phyloP scores from a whole-genome alignment of 2,113 vertebrate species.

The Ophiodon elongatus region DNA sequence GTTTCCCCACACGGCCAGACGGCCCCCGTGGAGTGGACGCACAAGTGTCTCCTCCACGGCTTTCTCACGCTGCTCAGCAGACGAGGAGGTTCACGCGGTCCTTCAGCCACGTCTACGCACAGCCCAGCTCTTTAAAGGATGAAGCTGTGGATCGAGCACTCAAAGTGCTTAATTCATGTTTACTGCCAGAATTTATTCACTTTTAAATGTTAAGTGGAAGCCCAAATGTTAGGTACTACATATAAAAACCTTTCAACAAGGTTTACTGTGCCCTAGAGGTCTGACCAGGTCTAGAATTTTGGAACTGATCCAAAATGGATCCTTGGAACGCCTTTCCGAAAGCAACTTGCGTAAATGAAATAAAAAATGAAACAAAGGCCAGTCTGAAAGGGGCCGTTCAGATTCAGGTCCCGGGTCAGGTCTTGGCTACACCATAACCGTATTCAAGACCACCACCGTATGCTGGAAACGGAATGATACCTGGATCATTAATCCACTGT shows the following conservation, averaged over 20 bases:
- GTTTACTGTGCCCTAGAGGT: not conserved
- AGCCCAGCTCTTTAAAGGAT: not conserved
- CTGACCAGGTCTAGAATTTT: not conserved
- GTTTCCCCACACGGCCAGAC: constrained; percentile 23
- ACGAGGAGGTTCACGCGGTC: not conserved
- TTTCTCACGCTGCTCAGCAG: constrained; percentile 41
- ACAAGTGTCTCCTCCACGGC: constrained; percentile 20
- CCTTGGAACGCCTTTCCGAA: not conserved
- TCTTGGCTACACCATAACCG: too few species aligned
- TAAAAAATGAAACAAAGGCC: not conserved
- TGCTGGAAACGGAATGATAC: too few species aligned
- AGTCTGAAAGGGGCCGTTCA: not conserved
- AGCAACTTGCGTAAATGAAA: too few species aligned
- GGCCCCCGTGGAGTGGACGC: constrained; percentile 1
- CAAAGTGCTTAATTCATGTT: not conserved
- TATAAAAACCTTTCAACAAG: not conserved
- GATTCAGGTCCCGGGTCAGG: not conserved
- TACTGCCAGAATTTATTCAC: not conserved
- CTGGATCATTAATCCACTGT: too few species aligned
- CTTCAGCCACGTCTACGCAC: not conserved
- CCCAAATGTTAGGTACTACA: not conserved
- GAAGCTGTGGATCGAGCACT: not conserved
- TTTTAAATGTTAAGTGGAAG: not conserved
- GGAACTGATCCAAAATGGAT: not conserved
- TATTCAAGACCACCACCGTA: too few species aligned